Conservation (phyloP, 2,113 vertebrate species). For the Gambusia holbrooki region DNA sequence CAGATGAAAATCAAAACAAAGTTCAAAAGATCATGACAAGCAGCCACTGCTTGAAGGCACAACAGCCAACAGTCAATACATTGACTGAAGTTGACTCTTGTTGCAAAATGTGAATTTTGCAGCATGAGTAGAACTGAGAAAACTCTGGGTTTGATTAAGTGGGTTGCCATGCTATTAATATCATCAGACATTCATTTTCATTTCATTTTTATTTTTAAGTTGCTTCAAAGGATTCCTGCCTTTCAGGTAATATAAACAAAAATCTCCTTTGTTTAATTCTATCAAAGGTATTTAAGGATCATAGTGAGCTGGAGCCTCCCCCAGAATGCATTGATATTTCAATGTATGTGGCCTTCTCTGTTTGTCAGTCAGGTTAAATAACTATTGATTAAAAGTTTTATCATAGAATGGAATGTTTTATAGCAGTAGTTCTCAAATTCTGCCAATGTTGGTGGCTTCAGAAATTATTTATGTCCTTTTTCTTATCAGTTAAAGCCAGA, state of each 20-base stretch:
- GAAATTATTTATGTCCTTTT: conserved; percentile 21
- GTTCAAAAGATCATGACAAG: too few relatives aligned
- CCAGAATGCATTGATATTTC: neutral
- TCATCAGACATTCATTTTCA: too few relatives aligned
- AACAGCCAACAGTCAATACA: too few relatives aligned
- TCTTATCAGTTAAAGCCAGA: conserved; percentile 56
- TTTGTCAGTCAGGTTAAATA: neutral
- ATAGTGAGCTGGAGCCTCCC: neutral
- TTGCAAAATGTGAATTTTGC: too few relatives aligned
- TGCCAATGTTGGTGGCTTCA: conserved; percentile 12
- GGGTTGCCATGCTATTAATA: too few relatives aligned
- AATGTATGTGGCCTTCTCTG: neutral
- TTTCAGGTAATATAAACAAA: neutral
- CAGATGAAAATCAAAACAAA: too few relatives aligned
- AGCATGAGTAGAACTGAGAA: too few relatives aligned
- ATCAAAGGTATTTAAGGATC: neutral
- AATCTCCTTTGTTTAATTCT: neutral
- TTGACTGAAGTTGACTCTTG: too few relatives aligned
- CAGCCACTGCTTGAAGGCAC: too few relatives aligned
- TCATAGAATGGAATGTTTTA: neutral
- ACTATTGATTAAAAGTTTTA: conserved; percentile 1
- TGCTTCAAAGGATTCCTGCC: too few relatives aligned
- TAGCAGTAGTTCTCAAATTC: conserved; percentile 4
- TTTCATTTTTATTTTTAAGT: too few relatives aligned
- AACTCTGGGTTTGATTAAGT: too few relatives aligned